phyloP scores from a whole-genome alignment of 2,797 vertebrate genomes.

The Cryptoblepharus egeriae region DNA sequence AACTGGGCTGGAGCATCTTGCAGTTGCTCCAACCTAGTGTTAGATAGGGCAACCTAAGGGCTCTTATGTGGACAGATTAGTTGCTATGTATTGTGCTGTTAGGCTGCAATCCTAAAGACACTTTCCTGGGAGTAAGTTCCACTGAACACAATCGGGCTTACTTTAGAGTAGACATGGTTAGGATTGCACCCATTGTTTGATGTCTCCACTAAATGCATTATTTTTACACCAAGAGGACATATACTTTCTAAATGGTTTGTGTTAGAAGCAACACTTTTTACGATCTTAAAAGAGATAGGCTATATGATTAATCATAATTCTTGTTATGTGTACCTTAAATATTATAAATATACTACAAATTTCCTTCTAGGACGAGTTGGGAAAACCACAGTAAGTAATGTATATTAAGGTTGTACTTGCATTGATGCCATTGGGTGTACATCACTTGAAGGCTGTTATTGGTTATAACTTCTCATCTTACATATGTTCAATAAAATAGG shows the following conservation, averaged over 20 bases:
- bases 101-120: no score
- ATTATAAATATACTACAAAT: neutral
- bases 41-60: no score
- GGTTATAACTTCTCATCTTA: neutral
- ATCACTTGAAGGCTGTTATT: neutral
- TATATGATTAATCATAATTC: conserved; percentile 26
- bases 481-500: neutral
- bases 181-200: no score
- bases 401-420: conserved; percentile 32
- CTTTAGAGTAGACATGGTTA: no score
- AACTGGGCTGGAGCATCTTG: no score
- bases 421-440: neutral
- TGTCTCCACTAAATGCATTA: conserved; percentile 49
- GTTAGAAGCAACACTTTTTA: conserved; percentile 63
- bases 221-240: conserved; percentile 55
- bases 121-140: no score
- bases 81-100: no score
- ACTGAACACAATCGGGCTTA: no score
- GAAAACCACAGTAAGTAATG: conserved; percentile 1
- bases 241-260: conserved; percentile 53
- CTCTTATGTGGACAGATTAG: no score
- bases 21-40: no score
- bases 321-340: neutral
- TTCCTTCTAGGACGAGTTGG: neutral
- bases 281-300: conserved; percentile 2